Conservation (phyloP, 1,140 invertebrate species). For the Drosophila sulfurigaster region DNA sequence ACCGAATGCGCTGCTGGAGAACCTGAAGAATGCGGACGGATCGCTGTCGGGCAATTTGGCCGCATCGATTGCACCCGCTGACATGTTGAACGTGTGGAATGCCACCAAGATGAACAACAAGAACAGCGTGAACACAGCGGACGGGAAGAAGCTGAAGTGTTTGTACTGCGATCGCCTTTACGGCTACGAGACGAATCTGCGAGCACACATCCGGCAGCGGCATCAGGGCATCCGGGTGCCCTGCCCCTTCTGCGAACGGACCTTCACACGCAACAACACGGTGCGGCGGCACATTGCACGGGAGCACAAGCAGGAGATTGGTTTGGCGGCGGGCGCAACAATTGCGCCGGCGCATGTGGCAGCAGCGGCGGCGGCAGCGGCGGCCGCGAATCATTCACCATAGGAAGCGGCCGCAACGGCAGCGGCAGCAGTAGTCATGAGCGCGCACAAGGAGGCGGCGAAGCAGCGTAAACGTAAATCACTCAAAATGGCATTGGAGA, state of each 20-base stretch:
- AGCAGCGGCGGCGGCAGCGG: conserved; percentile 83
- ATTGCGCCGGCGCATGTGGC: conserved; percentile 77
- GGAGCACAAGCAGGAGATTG: conserved; percentile 92
- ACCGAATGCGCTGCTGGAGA: conserved; percentile 85
- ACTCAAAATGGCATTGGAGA: conserved; percentile 84
- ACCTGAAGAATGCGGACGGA: conserved; percentile 85
- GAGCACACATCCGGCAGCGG: conserved; percentile 94
- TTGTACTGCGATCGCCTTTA: conserved; percentile 96
- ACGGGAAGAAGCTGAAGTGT: conserved; percentile 93
- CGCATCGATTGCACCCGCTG: conserved; percentile 81
- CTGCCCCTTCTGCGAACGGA: conserved; percentile 94
- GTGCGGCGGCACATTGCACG: conserved; percentile 94
- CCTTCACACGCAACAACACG: conserved; percentile 96
- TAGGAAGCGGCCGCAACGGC: conserved; percentile 85
- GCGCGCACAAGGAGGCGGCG: conserved; percentile 78
- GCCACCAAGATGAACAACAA: conserved; percentile 85
- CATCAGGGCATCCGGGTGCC: conserved; percentile 95
- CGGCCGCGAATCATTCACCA: conserved; percentile 86
- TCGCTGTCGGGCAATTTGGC: conserved; percentile 78
- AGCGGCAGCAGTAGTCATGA: conserved; percentile 85
- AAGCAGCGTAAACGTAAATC: conserved; percentile 84
- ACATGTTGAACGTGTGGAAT: conserved; percentile 85
- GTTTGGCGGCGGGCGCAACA: conserved; percentile 87
- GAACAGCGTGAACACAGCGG: conserved; percentile 84
- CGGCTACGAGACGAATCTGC: conserved; percentile 95